These are phyloP conservation scores for Pantherophis guttatus DNA, from an alignment of 2,113 vertebrate genomes.

Conservation along the genomic window DNA sequence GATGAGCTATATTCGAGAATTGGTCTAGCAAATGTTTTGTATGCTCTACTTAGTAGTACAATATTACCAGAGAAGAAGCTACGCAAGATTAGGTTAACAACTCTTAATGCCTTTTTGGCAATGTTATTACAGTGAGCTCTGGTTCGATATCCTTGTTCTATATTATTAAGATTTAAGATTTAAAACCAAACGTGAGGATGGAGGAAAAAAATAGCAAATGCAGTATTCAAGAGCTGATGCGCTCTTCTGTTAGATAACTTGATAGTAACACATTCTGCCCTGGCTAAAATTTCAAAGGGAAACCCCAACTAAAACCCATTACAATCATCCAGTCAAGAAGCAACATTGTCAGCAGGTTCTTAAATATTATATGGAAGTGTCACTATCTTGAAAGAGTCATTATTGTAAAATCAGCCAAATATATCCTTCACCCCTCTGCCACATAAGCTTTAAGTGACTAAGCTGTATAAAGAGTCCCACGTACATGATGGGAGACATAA, in stretches of 20 bases:
- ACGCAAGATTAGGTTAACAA: too few relatives aligned
- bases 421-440: neutral
- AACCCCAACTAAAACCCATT: neutral
- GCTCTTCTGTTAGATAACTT: neutral
- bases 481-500: neutral
- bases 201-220: neutral
- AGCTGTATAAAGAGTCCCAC: neutral
- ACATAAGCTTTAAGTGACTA: neutral
- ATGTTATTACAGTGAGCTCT: too few relatives aligned
- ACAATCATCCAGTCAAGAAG: neutral
- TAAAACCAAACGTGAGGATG: neutral
- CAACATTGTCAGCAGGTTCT: neutral
- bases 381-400: neutral
- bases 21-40: too few relatives aligned
- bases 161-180: neutral
- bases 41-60: too few relatives aligned
- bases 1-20: too few relatives aligned
- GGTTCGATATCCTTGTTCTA: neutral
- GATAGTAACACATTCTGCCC: neutral
- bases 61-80: too few relatives aligned
- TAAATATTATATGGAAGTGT: neutral
- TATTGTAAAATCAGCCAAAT: neutral
- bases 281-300: neutral
- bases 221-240: neutral
- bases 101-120: too few relatives aligned